Evolutionary conservation across 1,140 invertebrate species (phyloP), one percentile per base, ranked within the genome.

Genomic region (Bradysia coprophila): DNA sequence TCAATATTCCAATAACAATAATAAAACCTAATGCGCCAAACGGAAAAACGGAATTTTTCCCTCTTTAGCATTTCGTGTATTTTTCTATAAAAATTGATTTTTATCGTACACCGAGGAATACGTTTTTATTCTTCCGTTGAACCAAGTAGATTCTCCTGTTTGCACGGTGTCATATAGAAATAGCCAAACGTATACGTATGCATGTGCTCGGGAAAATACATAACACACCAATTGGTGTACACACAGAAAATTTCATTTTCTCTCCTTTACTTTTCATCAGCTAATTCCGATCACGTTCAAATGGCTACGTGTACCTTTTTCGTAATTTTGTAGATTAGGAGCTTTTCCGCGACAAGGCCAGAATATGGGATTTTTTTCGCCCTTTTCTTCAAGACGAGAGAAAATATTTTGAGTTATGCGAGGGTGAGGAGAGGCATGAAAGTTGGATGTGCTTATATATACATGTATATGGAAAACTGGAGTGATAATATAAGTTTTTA

Each of bases 271-370:
- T 28, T 28, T 28, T 28, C 24, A 13, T 13, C 24, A 28, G 24
- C 24, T 28, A n/a, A 38, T 38, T n/a, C 36, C 36, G 36, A 38
- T 38, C 36, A 38, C 36, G 36, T 38, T 38, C 18, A 20, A n/a
- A 5, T n/a, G n/a, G 9, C n/a, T 38, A 38, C 36, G 36, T 38
- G 36, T 20, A 38, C 11, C 36, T 38, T 38, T 38, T 38, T 11
- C 36, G 36, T 38, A 38, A 38, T 38, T 38, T 38, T 20, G 18
- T 38, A 38, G 36, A 38, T 38, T 38, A 38, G 36, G 36, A 38
- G 36, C 18, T 38, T 38, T 38, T 38, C 18, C 36, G 36, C 24
- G 24, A 28, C 24, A 28, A 28, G 24, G 24, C 24, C 13, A 28
- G 6, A 6, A 28, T 28, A 8, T 13, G 24, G 24, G 13, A n/a